Conservation (phyloP, 2,888 invertebrate species). For the Mystacides longicornis region DNA sequence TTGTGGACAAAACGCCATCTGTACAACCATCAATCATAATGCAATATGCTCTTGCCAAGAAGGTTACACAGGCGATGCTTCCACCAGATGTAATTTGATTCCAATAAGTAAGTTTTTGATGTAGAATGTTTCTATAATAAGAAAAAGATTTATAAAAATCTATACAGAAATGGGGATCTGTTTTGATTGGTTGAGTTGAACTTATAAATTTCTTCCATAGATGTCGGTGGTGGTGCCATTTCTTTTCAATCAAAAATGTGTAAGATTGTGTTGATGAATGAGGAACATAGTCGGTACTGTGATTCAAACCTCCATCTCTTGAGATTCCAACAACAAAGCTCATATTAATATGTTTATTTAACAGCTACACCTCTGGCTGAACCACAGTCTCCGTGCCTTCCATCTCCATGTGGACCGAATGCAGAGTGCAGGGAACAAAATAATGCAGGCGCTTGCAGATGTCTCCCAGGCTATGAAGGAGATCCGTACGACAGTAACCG, state of each 20-base stretch:
- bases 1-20: conserved; percentile 74
- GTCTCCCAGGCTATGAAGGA: conserved; percentile 70
- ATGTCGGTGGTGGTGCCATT: too few species aligned
- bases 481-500: conserved; percentile 66
- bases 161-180: too few species aligned
- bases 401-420: conserved; percentile 79
- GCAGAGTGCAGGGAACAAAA: conserved; percentile 77
- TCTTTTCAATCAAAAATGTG: too few species aligned
- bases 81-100: conserved; percentile 56
- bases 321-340: too few species aligned
- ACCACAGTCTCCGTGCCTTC: conserved; percentile 67
- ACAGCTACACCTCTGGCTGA: conserved; percentile 52
- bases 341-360: neutral
- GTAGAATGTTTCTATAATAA: too few species aligned
- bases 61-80: conserved; percentile 76
- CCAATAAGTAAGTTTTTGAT: conserved; percentile 37
- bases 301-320: too few species aligned
- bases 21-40: conserved; percentile 77
- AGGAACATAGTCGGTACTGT: too few species aligned
- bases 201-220: too few species aligned
- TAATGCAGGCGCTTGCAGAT: conserved; percentile 79
- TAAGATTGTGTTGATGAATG: too few species aligned
- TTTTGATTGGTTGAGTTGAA: too few species aligned
- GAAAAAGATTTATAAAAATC: too few species aligned
- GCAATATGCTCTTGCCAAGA: conserved; percentile 75